These are phyloP conservation scores for Nylanderia fulva DNA, from an alignment of 1,140 invertebrate genomes.

Conservation along the genomic window DNA sequence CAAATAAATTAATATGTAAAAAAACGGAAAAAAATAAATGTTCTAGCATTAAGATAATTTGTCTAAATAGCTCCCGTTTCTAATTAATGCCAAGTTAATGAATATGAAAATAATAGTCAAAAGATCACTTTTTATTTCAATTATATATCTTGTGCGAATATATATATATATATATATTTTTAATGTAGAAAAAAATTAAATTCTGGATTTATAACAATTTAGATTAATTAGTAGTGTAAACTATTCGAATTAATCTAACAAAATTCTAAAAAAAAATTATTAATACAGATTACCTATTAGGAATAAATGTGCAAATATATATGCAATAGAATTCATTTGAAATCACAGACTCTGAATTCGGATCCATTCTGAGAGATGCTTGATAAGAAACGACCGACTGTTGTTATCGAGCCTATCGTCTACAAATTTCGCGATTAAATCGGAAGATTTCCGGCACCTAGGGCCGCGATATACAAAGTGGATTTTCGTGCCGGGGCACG, in stretches of 20 bases:
- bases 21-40: not conserved
- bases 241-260: not conserved
- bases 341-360: not conserved
- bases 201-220: no score
- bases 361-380: not conserved
- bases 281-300: no score
- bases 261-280: not conserved
- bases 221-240: no score
- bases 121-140: slow-evolving; percentile 22
- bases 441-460: slow-evolving; percentile 46
- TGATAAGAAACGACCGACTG: not conserved
- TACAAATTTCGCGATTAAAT: slow-evolving; percentile 36
- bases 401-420: slow-evolving; percentile 21
- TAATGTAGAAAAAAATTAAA: no score
- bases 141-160: slow-evolving; percentile 12
- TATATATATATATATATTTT: no score
- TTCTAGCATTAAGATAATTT: slow-evolving; percentile 21
- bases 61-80: not conserved
- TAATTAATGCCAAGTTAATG: no score
- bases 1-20: not conserved
- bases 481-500: slow-evolving; percentile 56
- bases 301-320: no score
- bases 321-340: no score
- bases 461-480: slow-evolving; percentile 51
- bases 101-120: not conserved